phyloP scores from a whole-genome alignment of 2,797 vertebrate species.

The Distichodus sexfasciatus region DNA sequence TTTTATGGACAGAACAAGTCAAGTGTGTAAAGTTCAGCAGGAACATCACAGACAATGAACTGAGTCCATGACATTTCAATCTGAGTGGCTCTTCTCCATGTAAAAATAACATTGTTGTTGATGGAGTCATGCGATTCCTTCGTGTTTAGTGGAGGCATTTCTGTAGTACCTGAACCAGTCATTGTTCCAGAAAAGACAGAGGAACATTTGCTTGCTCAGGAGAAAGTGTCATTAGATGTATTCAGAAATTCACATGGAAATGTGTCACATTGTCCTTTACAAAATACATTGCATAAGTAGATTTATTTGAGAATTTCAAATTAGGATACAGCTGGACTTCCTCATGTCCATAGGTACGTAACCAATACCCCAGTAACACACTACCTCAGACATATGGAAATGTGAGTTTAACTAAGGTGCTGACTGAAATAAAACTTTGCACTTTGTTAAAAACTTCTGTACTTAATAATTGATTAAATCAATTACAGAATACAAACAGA shows the following conservation, averaged over 20 bases:
- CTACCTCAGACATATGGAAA: too few species aligned
- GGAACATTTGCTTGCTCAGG: constrained; percentile 50
- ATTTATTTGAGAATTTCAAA: too few species aligned
- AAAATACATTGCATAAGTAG: not conserved
- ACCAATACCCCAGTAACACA: too few species aligned
- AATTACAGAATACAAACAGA: too few species aligned
- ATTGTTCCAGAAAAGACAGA: constrained; percentile 55
- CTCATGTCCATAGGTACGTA: too few species aligned
- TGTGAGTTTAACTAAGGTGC: too few species aligned
- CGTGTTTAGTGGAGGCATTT: constrained; percentile 41
- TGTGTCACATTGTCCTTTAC: not conserved
- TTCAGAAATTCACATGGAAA: constrained; percentile 13
- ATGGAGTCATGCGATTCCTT: constrained; percentile 64
- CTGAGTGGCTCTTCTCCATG: constrained; percentile 56
- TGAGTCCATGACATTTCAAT: constrained; percentile 77
- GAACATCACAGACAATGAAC: constrained; percentile 76
- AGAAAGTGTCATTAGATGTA: constrained; percentile 55
- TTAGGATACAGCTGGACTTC: too few species aligned
- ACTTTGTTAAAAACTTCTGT: too few species aligned
- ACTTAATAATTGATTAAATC: too few species aligned
- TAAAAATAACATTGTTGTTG: constrained; percentile 70
- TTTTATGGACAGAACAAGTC: constrained; percentile 74
- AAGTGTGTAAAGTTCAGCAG: constrained; percentile 80
- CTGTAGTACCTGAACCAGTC: constrained; percentile 32
- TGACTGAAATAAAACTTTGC: too few species aligned